These are phyloP conservation scores for Callithrix jacchus DNA, from an alignment of 2,113 vertebrate species.

Conservation along the genomic window DNA sequence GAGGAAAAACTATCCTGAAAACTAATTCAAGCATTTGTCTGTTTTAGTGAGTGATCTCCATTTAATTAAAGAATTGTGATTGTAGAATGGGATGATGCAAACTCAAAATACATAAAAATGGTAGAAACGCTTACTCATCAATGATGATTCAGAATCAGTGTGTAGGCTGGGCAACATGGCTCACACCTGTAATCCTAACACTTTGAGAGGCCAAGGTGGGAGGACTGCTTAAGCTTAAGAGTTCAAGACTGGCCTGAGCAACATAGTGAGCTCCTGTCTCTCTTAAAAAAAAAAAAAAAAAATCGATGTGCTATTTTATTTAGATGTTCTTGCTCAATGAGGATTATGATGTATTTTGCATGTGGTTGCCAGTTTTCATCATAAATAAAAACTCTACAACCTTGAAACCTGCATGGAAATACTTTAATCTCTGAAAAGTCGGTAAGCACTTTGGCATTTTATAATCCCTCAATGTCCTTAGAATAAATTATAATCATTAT, in stretches of 20 bases:
- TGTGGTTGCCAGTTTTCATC: neutral
- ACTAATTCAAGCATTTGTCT: neutral
- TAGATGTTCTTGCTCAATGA: neutral
- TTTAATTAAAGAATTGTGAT: slow-evolving; percentile 4
- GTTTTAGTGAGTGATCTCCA: neutral
- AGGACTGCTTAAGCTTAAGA: too few species aligned
- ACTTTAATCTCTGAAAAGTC: neutral
- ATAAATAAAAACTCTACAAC: slow-evolving; percentile 18
- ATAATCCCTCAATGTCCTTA: neutral
- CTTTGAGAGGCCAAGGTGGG: too few species aligned
- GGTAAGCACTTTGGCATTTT: neutral
- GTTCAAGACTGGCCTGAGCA: too few species aligned
- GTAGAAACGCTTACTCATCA: neutral
- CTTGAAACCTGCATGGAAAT: neutral
- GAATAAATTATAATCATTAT: neutral
- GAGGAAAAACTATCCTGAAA: neutral
- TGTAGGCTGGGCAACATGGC: neutral
- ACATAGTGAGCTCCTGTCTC: too few species aligned
- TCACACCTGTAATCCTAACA: too few species aligned
- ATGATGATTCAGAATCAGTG: neutral
- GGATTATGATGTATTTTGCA: neutral
- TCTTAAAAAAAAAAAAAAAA: too few species aligned
- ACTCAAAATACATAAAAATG: slow-evolving; percentile 3
- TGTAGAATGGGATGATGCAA: neutral
- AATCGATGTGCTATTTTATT: neutral